Percentiles rank a stretch among this genome's conserved stretches.
Conservation (phyloP, 2,113 vertebrate genomes). For the Clarias batrachus region DNA sequence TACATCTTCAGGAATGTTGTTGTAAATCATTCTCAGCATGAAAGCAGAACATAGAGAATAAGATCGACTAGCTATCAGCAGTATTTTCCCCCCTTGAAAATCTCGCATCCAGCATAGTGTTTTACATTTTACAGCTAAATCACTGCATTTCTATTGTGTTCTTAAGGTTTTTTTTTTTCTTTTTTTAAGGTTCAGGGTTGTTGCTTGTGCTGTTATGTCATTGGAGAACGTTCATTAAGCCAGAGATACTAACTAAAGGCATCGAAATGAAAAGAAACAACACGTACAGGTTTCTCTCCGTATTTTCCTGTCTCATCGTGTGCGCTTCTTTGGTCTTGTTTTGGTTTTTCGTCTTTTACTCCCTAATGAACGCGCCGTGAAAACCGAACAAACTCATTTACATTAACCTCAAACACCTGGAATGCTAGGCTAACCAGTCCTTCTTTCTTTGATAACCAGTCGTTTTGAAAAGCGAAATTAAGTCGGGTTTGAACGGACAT, state of each 20-base stretch:
- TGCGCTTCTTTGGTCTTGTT: constrained; percentile 67
- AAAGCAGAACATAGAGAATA: neutral
- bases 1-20: neutral
- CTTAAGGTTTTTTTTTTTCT: neutral
- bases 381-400: neutral
- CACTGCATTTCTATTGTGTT: neutral
- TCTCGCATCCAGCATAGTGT: neutral
- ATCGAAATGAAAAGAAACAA: constrained; percentile 70
- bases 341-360: constrained; percentile 73
- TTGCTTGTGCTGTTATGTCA: neutral
- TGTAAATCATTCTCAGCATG: neutral
- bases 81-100: neutral
- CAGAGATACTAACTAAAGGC: neutral
- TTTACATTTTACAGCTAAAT: neutral
- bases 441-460: neutral
- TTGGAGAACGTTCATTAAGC: neutral
- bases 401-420: neutral
- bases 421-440: neutral
- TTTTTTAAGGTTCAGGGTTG: too few species aligned
- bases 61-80: neutral
- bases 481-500: neutral
- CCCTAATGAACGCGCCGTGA: constrained; percentile 36
- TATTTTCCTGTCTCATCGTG: constrained; percentile 71
- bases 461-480: too few species aligned
- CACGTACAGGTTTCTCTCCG: constrained; percentile 69